Base-by-base conservation (phyloP, 2,113 vertebrate species). In the Nycticebus coucang region DNA sequence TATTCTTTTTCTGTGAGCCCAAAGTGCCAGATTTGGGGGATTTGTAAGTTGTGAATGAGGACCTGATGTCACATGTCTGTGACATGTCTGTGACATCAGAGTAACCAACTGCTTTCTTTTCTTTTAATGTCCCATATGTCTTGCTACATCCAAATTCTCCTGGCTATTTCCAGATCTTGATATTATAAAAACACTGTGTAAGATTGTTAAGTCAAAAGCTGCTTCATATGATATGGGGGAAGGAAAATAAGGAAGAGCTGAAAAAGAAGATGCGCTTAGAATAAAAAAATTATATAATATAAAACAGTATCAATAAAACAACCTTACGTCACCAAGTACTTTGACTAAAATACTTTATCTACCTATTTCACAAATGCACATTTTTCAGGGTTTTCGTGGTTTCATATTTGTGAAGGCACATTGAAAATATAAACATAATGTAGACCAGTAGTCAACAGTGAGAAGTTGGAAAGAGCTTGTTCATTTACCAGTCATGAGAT, bases 51-150 rank as follows among this genome's bases (percentile, higher is more conserved):
- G 35, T 86, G 68, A 96, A 85, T 77, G 33, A 91, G 37, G 71
- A 88, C 11, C 59, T 80, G 18, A 91, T 72, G 68, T 86, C 79
- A 91, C 50, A 82, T 96, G 82, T 94, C 78, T 93, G 68, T 94
- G 95, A 91, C 50, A 82, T 96, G 82, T 94, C 78, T 93, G 68
- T 94, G 95, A 77, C 24, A 77, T 45, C 22, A 85, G 15, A 9
- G 4, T 84, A 55, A 62, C 12, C 53, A 45, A 74, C 21, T 89
- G 11, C 0, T 45, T 83, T 87, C 50, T 50, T 72, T 9, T 22
- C 50, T 74, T 89, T 82, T 95, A 91, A 86, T 81, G 22, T 78
- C 33, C 45, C 60, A 35, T 53, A 14, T 84, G 24, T 90, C 35
- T 72, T 82, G 66, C 74, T 75, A 77, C 82, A 82, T 53, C 4